phyloP scores from a whole-genome alignment of 2,797 vertebrate genomes.

The Parambassis ranga region DNA sequence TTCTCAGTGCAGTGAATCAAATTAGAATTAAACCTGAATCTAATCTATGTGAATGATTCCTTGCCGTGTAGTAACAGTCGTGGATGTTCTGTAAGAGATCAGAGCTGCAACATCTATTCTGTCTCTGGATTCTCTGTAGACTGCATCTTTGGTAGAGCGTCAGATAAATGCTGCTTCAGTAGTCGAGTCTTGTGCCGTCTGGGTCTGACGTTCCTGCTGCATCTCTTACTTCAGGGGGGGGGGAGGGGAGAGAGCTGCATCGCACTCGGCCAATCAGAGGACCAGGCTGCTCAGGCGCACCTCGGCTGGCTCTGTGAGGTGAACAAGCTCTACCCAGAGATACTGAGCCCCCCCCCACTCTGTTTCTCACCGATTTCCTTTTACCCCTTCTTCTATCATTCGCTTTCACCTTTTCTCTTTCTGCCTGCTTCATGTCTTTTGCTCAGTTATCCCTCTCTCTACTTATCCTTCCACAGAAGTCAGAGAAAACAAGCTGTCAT shows the following conservation, averaged over 20 bases:
- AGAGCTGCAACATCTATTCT: constrained; percentile 9
- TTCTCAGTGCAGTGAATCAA: constrained; percentile 55
- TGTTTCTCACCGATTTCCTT: background rate
- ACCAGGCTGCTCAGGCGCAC: constrained; percentile 64
- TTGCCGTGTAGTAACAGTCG: background rate
- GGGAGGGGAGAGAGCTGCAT: constrained; percentile 69
- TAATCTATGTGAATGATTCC: background rate
- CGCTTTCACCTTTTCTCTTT: constrained; percentile 3
- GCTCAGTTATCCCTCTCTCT: background rate
- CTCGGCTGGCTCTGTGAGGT: constrained; percentile 74
- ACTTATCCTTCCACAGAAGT: constrained; percentile 15
- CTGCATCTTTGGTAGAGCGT: constrained; percentile 43
- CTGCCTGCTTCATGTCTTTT: constrained; percentile 16
- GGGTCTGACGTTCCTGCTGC: constrained; percentile 71
- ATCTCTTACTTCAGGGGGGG: constrained; percentile 74
- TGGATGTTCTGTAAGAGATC: background rate
- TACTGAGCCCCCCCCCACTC: constrained; percentile 49
- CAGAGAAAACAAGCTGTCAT: constrained; percentile 60
- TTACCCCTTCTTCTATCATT: constrained; percentile 9
- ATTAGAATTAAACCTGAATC: background rate
- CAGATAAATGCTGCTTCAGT: constrained; percentile 34
- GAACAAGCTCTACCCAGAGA: constrained; percentile 82
- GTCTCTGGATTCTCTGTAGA: constrained; percentile 10
- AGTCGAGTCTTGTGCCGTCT: constrained; percentile 70
- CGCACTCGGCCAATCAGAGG: constrained; percentile 75